Conservation (phyloP, 1,140 invertebrate genomes). For the Nomia melanderi region DNA sequence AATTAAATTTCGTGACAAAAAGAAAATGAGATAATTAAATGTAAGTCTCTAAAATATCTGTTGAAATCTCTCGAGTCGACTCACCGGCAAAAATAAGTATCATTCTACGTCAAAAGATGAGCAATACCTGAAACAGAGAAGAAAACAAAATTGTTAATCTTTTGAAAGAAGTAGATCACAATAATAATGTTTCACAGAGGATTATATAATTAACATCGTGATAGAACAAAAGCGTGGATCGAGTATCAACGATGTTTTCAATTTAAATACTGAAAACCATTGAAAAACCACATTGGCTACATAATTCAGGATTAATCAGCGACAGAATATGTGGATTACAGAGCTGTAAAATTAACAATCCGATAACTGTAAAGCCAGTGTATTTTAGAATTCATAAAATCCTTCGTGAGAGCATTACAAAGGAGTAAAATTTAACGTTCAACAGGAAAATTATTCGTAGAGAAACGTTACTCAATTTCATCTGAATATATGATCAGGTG, state of each 20-base stretch:
- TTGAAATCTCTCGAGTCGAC: too few species aligned
- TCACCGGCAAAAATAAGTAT: background rate
- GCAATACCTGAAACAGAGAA: constrained; percentile 27
- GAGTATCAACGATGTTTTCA: too few species aligned
- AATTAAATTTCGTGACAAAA: too few species aligned
- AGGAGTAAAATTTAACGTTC: background rate
- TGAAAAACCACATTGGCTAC: background rate
- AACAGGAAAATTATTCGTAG: background rate
- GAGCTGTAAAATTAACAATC: too few species aligned
- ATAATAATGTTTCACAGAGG: too few species aligned
- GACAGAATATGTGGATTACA: background rate
- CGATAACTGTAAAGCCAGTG: background rate
- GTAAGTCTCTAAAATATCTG: too few species aligned
- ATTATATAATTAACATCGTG: too few species aligned
- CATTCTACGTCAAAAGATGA: background rate
- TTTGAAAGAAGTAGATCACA: too few species aligned
- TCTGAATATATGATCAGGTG: background rate
- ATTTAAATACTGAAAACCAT: background rate
- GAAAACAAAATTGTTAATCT: background rate
- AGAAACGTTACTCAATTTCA: background rate
- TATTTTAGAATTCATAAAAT: background rate
- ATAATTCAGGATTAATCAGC: background rate
- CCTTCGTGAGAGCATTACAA: too few species aligned
- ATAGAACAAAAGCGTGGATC: too few species aligned
- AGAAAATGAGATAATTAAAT: too few species aligned